Evolutionary conservation across 2,797 vertebrate species (phyloP).

Genomic region (Denticeps clupeoides): DNA sequence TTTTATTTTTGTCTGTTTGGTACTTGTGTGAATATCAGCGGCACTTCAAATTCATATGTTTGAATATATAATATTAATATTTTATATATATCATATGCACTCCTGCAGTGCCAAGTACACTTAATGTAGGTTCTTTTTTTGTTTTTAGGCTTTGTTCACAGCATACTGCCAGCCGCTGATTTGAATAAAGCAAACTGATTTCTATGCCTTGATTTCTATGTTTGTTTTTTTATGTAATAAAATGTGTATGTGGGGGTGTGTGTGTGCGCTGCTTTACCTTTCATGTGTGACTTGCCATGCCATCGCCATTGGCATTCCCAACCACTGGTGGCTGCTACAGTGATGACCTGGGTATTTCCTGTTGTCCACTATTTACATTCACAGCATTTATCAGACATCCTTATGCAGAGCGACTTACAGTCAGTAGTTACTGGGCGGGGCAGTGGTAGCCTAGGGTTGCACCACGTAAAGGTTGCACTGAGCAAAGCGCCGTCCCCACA

Average conservation of each 20-base stretch:
- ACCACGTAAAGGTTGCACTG: no score
- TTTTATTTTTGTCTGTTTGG: slow-evolving; percentile 36
- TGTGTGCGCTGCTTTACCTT: background rate
- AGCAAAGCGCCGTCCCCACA: no score
- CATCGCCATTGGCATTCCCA: no score
- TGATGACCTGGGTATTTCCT: no score
- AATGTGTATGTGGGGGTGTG: background rate
- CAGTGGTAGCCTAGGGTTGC: no score
- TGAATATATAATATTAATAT: slow-evolving; percentile 13
- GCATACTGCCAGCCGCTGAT: slow-evolving; percentile 53
- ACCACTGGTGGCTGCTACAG: no score
- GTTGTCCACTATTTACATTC: no score
- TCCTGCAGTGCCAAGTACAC: slow-evolving; percentile 57
- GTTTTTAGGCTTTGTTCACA: slow-evolving; percentile 30
- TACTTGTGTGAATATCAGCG: slow-evolving; percentile 44
- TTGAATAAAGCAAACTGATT: slow-evolving; percentile 62
- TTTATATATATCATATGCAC: slow-evolving; percentile 27
- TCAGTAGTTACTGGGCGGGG: no score
- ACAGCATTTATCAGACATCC: no score
- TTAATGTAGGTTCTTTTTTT: slow-evolving; percentile 42
- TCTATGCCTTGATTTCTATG: slow-evolving; percentile 36
- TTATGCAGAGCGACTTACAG: no score
- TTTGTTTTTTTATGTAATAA: background rate
- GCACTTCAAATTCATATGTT: slow-evolving; percentile 38
- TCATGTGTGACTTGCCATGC: background rate